These are phyloP conservation scores for Acanthurus tractus DNA, from an alignment of 2,797 vertebrate genomes.

Conservation along the genomic window DNA sequence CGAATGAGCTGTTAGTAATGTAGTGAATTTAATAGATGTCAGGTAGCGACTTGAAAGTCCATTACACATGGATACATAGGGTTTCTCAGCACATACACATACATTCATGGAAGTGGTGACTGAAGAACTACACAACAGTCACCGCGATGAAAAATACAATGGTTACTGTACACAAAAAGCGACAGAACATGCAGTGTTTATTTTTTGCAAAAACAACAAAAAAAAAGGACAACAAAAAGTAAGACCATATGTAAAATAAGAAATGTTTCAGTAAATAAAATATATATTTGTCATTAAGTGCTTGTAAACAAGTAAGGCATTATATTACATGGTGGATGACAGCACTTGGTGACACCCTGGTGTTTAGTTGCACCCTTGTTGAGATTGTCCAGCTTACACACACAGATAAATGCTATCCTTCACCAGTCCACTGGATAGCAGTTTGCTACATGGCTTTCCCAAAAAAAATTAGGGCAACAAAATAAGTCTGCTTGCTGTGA, in stretches of 20 bases:
- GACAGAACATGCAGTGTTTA: slow-evolving; percentile 73
- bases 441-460: slow-evolving; percentile 69
- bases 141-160: slow-evolving; percentile 64
- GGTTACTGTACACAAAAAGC: slow-evolving; percentile 71
- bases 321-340: slow-evolving; percentile 79
- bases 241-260: slow-evolving; percentile 81
- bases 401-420: slow-evolving; percentile 64
- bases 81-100: slow-evolving; percentile 67
- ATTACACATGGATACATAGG: slow-evolving; percentile 72
- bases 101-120: slow-evolving; percentile 69
- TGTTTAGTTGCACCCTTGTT: slow-evolving; percentile 79
- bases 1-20: slow-evolving; percentile 62
- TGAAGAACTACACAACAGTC: slow-evolving; percentile 67
- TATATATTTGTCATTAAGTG: slow-evolving; percentile 84
- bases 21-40: slow-evolving; percentile 83
- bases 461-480: slow-evolving; percentile 26
- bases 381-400: slow-evolving; percentile 85
- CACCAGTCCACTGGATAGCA: slow-evolving; percentile 59
- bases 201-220: slow-evolving; percentile 50
- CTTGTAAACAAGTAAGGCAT: slow-evolving; percentile 90
- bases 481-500: slow-evolving; percentile 35
- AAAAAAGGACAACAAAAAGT: slow-evolving; percentile 55
- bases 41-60: slow-evolving; percentile 63
- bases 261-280: slow-evolving; percentile 87
- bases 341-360: slow-evolving; percentile 84